Percentiles rank a stretch among this genome's conserved stretches.
Evolutionary conservation across 2,888 invertebrate species (phyloP).

Genomic region (Cybosia mesomella): DNA sequence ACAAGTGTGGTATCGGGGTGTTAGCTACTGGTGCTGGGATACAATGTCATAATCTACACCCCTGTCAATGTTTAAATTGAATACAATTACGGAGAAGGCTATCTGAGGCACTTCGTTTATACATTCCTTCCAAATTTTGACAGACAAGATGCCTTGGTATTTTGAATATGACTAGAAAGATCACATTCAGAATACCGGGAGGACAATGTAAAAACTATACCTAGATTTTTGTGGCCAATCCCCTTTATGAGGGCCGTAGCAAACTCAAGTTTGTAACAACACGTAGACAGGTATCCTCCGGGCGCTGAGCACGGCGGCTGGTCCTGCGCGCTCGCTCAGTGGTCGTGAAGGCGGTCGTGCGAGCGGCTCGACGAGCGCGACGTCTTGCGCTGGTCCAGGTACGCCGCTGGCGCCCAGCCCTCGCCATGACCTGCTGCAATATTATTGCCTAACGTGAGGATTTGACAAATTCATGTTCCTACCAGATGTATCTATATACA

Average conservation of each 20-base stretch:
- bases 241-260: not conserved
- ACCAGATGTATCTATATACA: no score
- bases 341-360: slow-evolving; percentile 87
- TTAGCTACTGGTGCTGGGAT: slow-evolving; percentile 51
- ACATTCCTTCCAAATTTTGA: slow-evolving; percentile 32
- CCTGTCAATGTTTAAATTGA: slow-evolving; percentile 33
- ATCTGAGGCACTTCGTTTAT: slow-evolving; percentile 49
- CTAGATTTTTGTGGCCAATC: not conserved
- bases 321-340: slow-evolving; percentile 63
- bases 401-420: slow-evolving; percentile 98
- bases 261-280: slow-evolving; percentile 20
- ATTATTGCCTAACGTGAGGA: not conserved
- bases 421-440: slow-evolving; percentile 89
- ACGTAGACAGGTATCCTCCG: slow-evolving; percentile 18
- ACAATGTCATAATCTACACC: slow-evolving; percentile 37
- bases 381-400: slow-evolving; percentile 94
- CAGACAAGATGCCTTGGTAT: slow-evolving; percentile 22
- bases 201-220: slow-evolving; percentile 8
- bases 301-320: not conserved
- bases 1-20: slow-evolving; percentile 63
- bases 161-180: slow-evolving; percentile 6
- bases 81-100: slow-evolving; percentile 47
- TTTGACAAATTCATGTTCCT: not conserved
- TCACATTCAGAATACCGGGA: not conserved
- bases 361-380: slow-evolving; percentile 91